Evolutionary conservation across 2,113 vertebrate species (phyloP).

Genomic region (Thalassarche chlororhynchos): DNA sequence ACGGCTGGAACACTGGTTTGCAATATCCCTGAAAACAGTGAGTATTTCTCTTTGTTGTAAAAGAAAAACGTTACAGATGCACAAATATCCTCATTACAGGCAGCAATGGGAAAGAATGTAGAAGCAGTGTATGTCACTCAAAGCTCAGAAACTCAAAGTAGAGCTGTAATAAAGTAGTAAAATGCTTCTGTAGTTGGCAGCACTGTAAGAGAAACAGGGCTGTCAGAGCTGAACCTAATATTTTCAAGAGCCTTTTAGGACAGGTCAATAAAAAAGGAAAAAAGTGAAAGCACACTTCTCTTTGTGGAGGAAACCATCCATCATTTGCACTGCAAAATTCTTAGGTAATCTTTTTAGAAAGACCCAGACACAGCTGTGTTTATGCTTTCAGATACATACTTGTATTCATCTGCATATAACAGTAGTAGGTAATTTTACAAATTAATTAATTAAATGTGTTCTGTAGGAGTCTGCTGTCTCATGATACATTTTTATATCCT

Average conservation of each 20-base stretch:
- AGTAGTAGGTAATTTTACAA: slow-evolving; percentile 8
- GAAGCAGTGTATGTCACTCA: not conserved
- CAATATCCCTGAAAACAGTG: not conserved
- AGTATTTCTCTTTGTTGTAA: not conserved
- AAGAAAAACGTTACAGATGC: not conserved
- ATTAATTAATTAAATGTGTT: slow-evolving; percentile 32
- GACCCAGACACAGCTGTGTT: slow-evolving; percentile 4
- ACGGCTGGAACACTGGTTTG: not conserved
- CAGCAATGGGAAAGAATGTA: not conserved
- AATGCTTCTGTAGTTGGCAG: not conserved
- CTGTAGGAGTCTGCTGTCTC: not conserved
- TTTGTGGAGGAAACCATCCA: not conserved
- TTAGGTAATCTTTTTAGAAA: not conserved
- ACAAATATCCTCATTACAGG: not conserved
- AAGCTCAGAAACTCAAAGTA: not conserved
- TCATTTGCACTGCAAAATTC: not conserved
- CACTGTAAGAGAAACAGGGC: not conserved
- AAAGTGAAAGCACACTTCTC: not conserved
- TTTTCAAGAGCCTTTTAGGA: not conserved
- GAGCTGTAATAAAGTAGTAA: not conserved
- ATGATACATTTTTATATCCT: not conserved
- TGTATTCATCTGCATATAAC: not conserved
- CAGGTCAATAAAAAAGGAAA: not conserved
- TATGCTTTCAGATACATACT: not conserved
- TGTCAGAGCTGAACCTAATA: not conserved